These are phyloP conservation scores for Hyposoter dolosus DNA, from an alignment of 2,888 invertebrate species.

Conservation along the genomic window DNA sequence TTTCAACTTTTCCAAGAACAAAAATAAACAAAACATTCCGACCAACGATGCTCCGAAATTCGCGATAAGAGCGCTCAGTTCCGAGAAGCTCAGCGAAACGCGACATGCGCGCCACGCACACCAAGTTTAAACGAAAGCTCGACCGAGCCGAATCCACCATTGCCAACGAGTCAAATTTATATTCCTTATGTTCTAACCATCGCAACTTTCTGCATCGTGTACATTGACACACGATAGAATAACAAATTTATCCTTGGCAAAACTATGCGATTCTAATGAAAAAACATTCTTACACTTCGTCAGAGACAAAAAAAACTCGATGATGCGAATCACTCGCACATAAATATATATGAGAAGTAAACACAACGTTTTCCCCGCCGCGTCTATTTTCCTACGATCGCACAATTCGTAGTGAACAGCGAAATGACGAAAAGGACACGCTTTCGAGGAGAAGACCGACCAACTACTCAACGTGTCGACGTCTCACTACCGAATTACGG, in stretches of 20 bases:
- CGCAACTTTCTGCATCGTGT: constrained; percentile 12
- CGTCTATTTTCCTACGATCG: background rate
- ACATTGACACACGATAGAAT: background rate
- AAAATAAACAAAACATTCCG: background rate
- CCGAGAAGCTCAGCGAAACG: constrained; percentile 41
- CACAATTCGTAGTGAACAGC: background rate
- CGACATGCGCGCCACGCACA: constrained; percentile 1
- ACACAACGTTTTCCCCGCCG: background rate
- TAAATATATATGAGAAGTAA: too few species aligned
- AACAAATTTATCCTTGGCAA: background rate
- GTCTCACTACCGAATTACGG: background rate
- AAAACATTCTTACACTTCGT: background rate
- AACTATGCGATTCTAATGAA: background rate
- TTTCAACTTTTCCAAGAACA: background rate
- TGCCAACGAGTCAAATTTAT: background rate
- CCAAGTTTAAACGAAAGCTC: constrained; percentile 10
- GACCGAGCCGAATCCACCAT: background rate
- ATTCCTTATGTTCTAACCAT: background rate
- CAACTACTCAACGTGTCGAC: background rate
- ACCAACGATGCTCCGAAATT: background rate
- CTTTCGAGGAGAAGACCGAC: background rate
- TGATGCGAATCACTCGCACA: background rate
- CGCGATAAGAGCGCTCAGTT: background rate
- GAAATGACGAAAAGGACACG: too few species aligned
- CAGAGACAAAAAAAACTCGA: background rate